Conservation (phyloP, 2,113 vertebrate species). For the Tiliqua scincoides region DNA sequence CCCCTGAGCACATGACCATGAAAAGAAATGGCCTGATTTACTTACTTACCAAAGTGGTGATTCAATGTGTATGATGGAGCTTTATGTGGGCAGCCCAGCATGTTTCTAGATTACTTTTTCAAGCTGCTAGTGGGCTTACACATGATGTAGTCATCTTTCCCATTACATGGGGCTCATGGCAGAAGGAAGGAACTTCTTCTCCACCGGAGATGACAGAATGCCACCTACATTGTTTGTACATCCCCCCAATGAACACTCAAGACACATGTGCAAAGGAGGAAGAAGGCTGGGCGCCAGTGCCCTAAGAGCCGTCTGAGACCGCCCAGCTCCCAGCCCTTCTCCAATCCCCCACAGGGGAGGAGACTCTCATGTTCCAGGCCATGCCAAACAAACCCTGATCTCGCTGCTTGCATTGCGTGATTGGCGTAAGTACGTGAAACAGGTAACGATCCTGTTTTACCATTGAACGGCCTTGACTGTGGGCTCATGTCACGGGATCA, state of each 20-base stretch:
- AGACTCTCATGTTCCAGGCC: too few relatives aligned
- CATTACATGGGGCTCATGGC: neutral
- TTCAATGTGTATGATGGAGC: neutral
- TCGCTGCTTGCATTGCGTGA: too few relatives aligned
- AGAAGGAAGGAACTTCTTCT: neutral
- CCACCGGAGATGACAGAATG: neutral
- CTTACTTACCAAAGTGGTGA: neutral
- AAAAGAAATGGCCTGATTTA: neutral
- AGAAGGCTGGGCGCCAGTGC: too few relatives aligned
- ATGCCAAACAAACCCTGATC: too few relatives aligned
- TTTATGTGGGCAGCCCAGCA: neutral
- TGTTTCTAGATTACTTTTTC: neutral
- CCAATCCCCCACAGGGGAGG: too few relatives aligned
- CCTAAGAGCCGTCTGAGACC: too few relatives aligned
- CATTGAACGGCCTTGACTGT: neutral
- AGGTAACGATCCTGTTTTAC: neutral
- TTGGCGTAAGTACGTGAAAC: neutral
- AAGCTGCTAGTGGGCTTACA: neutral
- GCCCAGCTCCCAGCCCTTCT: too few relatives aligned
- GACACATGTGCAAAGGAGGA: too few relatives aligned
- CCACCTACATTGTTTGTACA: too few relatives aligned
- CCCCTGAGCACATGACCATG: neutral
- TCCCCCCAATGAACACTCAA: too few relatives aligned
- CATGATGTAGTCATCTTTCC: neutral
- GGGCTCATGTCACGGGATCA: neutral